A percentile compares a stretch with the other conserved stretches of the same genome.
phyloP scores from a whole-genome alignment of 1,140 invertebrate genomes.

The Heliothis subflexa region DNA sequence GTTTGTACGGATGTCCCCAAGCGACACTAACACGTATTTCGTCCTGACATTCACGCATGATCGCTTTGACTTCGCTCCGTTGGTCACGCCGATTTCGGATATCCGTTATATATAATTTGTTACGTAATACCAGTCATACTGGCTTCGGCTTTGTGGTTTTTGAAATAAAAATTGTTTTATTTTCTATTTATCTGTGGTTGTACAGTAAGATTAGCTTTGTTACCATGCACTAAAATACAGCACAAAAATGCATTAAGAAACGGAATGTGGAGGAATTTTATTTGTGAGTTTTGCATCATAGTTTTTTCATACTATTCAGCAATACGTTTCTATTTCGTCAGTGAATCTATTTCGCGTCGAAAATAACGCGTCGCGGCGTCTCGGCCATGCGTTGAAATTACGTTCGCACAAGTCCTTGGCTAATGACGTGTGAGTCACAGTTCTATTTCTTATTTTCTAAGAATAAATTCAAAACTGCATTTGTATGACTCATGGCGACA shows the following conservation, averaged over 20 bases:
- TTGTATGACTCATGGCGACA: conserved; percentile 72
- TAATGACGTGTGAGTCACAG: conserved; percentile 72
- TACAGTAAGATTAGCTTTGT: conserved; percentile 11
- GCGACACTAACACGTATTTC: conserved; percentile 37
- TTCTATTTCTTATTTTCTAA: conserved; percentile 84
- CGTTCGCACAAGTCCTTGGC: conserved; percentile 69
- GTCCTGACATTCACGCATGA: conserved; percentile 72
- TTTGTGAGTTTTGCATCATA: neutral
- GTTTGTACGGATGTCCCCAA: conserved; percentile 27
- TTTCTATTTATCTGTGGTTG: neutral
- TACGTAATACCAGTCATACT: conserved; percentile 50
- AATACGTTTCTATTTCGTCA: conserved; percentile 36
- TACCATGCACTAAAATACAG: neutral
- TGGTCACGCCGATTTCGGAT: conserved; percentile 60
- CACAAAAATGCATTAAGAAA: neutral
- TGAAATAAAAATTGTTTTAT: conserved; percentile 22
- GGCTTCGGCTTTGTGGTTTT: conserved; percentile 36
- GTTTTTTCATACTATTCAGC: conserved; percentile 10
- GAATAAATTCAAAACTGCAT: conserved; percentile 83
- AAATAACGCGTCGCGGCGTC: conserved; percentile 61
- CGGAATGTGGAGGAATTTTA: neutral
- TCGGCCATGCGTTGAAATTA: conserved; percentile 47
- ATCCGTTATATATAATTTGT: conserved; percentile 65
- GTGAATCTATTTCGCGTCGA: conserved; percentile 51
- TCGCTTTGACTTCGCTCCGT: conserved; percentile 52